A percentile compares a stretch with the other conserved stretches of the same genome.
Conservation (phyloP, 1,140 invertebrate species). For the Lethocerus indicus region DNA sequence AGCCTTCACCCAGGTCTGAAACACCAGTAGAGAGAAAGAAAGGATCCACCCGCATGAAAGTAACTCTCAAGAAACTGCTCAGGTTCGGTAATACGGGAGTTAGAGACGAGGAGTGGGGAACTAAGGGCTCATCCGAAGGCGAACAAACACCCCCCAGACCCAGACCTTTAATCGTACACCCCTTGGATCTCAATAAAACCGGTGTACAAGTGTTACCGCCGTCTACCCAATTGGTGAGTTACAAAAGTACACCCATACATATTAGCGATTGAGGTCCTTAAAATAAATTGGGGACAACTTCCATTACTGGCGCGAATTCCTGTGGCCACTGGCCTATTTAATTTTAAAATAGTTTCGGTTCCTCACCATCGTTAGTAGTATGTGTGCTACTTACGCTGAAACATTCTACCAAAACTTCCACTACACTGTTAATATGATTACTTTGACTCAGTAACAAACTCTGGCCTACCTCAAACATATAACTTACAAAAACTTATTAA, state of each 20-base stretch:
- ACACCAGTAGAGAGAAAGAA: conserved; percentile 47
- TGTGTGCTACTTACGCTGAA: too few species aligned
- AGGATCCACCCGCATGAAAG: conserved; percentile 42
- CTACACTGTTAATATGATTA: too few species aligned
- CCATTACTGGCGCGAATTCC: not conserved
- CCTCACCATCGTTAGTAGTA: too few species aligned
- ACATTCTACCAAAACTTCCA: too few species aligned
- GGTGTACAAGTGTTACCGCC: conserved; percentile 52
- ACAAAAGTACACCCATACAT: too few species aligned
- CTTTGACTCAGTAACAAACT: too few species aligned
- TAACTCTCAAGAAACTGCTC: conserved; percentile 65
- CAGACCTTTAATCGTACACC: conserved; percentile 71
- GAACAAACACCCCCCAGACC: conserved; percentile 37
- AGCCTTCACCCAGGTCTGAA: conserved; percentile 18
- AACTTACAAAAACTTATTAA: too few species aligned
- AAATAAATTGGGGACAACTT: too few species aligned
- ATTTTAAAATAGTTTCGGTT: not conserved
- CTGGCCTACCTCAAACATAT: too few species aligned
- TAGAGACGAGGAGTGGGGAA: conserved; percentile 33
- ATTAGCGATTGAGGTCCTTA: too few species aligned
- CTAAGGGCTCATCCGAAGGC: conserved; percentile 23
- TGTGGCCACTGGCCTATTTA: not conserved
- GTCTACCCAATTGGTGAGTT: too few species aligned
- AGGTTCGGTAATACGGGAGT: conserved; percentile 33
- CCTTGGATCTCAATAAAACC: conserved; percentile 62